These are phyloP conservation scores for Lucinisca nassula DNA, from an alignment of 2,888 invertebrate genomes.

Conservation along the genomic window DNA sequence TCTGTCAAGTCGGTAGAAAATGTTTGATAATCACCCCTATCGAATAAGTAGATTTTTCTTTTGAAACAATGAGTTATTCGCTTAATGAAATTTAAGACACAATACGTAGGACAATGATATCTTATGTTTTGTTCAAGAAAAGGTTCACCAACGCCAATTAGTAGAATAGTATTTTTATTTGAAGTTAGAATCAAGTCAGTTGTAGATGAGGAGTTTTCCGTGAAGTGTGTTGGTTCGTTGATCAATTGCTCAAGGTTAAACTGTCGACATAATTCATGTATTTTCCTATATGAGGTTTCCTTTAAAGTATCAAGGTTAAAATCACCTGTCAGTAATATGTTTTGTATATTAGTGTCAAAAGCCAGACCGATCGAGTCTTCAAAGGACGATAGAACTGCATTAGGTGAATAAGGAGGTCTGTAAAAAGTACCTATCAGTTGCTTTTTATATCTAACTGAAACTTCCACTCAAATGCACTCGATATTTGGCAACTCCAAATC, in stretches of 20 bases:
- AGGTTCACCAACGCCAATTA: not conserved
- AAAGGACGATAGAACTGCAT: too few relatives aligned
- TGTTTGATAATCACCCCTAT: too few relatives aligned
- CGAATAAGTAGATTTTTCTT: too few relatives aligned
- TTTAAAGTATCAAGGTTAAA: not conserved
- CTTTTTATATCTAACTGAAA: too few relatives aligned
- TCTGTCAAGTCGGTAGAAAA: too few relatives aligned
- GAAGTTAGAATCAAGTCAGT: not conserved
- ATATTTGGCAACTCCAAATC: too few relatives aligned
- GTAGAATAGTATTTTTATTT: not conserved
- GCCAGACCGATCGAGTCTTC: too few relatives aligned
- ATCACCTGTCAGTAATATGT: not conserved
- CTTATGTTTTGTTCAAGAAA: not conserved
- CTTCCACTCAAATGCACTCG: too few relatives aligned
- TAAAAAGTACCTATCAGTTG: too few relatives aligned
- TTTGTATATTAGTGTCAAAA: too few relatives aligned
- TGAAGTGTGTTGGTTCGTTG: not conserved
- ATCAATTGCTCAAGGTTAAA: not conserved
- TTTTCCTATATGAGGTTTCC: not conserved
- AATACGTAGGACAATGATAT: not conserved
- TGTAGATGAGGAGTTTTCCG: not conserved
- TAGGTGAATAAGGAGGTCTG: too few relatives aligned
- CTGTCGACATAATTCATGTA: not conserved
- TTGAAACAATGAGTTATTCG: too few relatives aligned
- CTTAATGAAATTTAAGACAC: not conserved